Percentiles rank a stretch among this genome's conserved stretches.
Conservation (phyloP, 2,888 invertebrate genomes). For the Ormyrus rosae region DNA sequence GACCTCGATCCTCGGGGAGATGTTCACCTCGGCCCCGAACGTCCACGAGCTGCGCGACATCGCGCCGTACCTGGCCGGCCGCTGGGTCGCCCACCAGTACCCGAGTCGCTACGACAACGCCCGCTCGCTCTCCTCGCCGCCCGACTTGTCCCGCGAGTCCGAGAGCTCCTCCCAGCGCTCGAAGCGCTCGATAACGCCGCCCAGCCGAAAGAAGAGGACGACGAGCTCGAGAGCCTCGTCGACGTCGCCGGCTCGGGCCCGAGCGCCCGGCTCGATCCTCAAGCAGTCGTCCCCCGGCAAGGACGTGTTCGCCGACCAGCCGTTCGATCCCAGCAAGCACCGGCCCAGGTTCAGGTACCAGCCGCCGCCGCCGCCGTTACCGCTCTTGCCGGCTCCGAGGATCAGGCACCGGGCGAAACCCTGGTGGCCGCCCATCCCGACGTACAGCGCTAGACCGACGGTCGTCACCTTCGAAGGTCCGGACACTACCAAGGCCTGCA, state of each 20-base stretch:
- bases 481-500: slow-evolving; percentile 28
- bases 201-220: slow-evolving; percentile 52
- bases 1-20: slow-evolving; percentile 84
- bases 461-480: slow-evolving; percentile 85
- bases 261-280: slow-evolving; percentile 74
- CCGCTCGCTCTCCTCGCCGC: slow-evolving; percentile 79
- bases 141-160: slow-evolving; percentile 62
- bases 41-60: slow-evolving; percentile 86
- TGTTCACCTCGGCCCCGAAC: slow-evolving; percentile 89
- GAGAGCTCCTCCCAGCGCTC: slow-evolving; percentile 16
- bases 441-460: slow-evolving; percentile 80
- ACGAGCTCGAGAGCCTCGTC: slow-evolving; percentile 58
- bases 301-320: slow-evolving; percentile 81
- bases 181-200: slow-evolving; percentile 54
- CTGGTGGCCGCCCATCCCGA: slow-evolving; percentile 77
- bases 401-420: slow-evolving; percentile 74
- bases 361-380: slow-evolving; percentile 79
- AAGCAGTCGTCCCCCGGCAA: slow-evolving; percentile 63
- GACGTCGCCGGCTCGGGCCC: slow-evolving; percentile 61
- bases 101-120: slow-evolving; percentile 84
- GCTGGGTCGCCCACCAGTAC: slow-evolving; percentile 89
- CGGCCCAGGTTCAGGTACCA: slow-evolving; percentile 87
- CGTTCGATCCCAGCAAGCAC: slow-evolving; percentile 86
- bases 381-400: slow-evolving; percentile 68
- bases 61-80: slow-evolving; percentile 86